Evolutionary conservation across 2,797 vertebrate species (phyloP), one percentile per base, ranked within the genome.

Genomic region (Otolemur crassicaudatus): DNA sequence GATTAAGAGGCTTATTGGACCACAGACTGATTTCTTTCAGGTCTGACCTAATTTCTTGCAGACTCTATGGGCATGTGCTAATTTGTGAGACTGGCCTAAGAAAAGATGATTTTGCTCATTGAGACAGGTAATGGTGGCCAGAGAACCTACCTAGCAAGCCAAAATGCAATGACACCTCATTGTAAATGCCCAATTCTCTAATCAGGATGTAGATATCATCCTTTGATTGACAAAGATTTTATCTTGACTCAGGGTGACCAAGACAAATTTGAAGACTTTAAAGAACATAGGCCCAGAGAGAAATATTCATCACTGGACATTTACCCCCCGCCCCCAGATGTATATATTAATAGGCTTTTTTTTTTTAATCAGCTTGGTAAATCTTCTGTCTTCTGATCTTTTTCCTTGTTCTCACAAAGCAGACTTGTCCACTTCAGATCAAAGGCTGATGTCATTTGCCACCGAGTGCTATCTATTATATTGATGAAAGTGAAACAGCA

Each of bases 361-460:
- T n/a, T 40, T 43, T 43, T 43, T 70, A 85, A 43, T 76, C 60
- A 92, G 46, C 20, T 43, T 79, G 37, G 34, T 76, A 85, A 83
- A 84, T 80, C 67, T 63, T 87, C 85, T 85, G 22, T 65, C 2
- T 86, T 94, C 67, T 91, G 53, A 75, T 83, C 76, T 76, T 92
- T 92, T 34, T 77, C 58, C 49, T 91, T 91, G 29, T 89, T 95
- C 90, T 90, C 70, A 85, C 40, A 43, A 23, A 83, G 70, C 46
- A 91, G 46, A 60, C 46, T 75, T 94, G 69, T 84, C 70, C 23
- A 63, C 37, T 92, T 95, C 61, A 95, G 94, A 96, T 95, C 91
- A 96, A 97, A 96, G 94, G 31, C 92, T 63, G 25, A 37, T 60
- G 12, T 91, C 79, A 97, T 95, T 93, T 97, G 91, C 91, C 17